Percentiles rank a stretch among this genome's conserved stretches.
Evolutionary conservation across 2,888 invertebrate species (phyloP).

Genomic region (Pandemis corylana): DNA sequence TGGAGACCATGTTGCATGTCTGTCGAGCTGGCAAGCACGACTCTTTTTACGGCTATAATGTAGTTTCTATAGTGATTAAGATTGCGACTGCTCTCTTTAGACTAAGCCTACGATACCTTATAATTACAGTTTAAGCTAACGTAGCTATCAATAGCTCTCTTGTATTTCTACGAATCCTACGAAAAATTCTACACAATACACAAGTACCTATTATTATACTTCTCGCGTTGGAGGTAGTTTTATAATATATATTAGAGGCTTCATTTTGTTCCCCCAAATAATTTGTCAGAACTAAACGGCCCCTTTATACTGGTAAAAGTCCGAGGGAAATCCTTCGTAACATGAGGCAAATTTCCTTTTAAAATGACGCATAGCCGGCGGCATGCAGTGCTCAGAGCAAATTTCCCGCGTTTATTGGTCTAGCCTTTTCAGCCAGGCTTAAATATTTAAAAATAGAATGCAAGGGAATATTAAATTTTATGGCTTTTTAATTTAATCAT

Average conservation of each 20-base stretch:
- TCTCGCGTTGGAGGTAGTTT: too few species aligned
- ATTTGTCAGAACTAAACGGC: conserved; percentile 4
- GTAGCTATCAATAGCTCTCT: too few species aligned
- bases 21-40: too few species aligned
- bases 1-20: too few species aligned
- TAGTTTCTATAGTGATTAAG: too few species aligned
- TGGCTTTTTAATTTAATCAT: background rate
- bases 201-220: too few species aligned
- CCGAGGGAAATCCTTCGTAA: conserved; percentile 11
- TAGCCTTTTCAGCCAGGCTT: conserved; percentile 24
- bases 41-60: too few species aligned
- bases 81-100: too few species aligned
- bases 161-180: too few species aligned
- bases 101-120: too few species aligned
- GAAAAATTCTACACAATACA: background rate
- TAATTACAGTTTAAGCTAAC: too few species aligned
- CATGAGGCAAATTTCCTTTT: conserved; percentile 18
- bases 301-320: conserved; percentile 4
- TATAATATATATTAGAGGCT: background rate
- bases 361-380: conserved; percentile 24
- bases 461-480: conserved; percentile 10
- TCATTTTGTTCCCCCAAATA: conserved; percentile 7
- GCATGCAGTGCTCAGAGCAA: conserved; percentile 3
- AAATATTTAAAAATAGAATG: conserved; percentile 25
- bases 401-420: conserved; percentile 24